phyloP scores from a whole-genome alignment of 2,888 invertebrate genomes.

The Brachypalpus laphriformis region DNA sequence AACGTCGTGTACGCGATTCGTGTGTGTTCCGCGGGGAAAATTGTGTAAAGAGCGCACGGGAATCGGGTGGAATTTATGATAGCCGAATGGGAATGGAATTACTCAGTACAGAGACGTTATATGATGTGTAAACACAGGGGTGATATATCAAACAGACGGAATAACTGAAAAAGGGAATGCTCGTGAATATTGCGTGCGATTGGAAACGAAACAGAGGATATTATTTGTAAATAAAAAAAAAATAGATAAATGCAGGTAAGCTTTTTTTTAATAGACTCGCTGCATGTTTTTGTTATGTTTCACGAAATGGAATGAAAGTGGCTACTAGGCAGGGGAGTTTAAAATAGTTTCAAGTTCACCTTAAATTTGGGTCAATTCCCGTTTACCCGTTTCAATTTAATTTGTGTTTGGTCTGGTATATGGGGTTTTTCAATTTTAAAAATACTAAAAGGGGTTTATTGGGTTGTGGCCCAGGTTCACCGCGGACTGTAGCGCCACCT shows the following conservation, averaged over 20 bases:
- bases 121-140: conserved; percentile 18
- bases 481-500: too few species aligned
- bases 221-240: conserved; percentile 32
- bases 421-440: too few species aligned
- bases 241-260: conserved; percentile 30
- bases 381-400: too few species aligned
- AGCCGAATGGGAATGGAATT: conserved; percentile 56
- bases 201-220: conserved; percentile 25
- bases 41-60: conserved; percentile 11
- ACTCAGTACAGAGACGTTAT: conserved; percentile 45
- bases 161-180: conserved; percentile 10
- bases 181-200: background rate
- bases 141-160: conserved; percentile 30
- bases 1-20: background rate
- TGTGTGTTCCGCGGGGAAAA: conserved; percentile 19
- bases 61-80: conserved; percentile 38
- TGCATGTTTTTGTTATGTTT: too few species aligned
- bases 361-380: too few species aligned
- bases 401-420: too few species aligned
- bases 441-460: too few species aligned
- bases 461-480: too few species aligned
- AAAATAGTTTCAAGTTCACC: too few species aligned
- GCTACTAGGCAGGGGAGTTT: too few species aligned
- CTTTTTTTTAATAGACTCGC: too few species aligned
- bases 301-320: too few species aligned